These are phyloP conservation scores for Eristalis tenax DNA, from an alignment of 2,888 invertebrate species.

Conservation along the genomic window DNA sequence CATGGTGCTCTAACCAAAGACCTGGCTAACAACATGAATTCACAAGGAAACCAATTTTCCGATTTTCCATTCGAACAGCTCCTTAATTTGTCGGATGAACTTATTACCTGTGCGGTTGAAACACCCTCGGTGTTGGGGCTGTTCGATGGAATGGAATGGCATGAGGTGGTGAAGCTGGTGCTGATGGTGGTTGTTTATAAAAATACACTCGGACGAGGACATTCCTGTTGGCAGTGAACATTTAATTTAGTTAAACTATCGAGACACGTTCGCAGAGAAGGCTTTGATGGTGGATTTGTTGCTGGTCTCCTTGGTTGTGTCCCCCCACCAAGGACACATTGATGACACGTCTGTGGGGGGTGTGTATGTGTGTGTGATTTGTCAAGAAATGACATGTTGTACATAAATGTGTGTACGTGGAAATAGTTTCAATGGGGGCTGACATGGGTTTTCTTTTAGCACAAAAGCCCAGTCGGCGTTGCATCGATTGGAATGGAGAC, in stretches of 20 bases:
- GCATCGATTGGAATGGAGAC: neutral
- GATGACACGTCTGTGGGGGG: neutral
- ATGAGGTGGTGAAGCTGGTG: neutral
- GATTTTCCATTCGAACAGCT: slow-evolving; percentile 72
- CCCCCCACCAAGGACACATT: neutral
- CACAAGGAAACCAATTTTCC: slow-evolving; percentile 71
- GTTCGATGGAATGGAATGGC: neutral
- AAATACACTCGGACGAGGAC: slow-evolving; percentile 61
- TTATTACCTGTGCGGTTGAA: slow-evolving; percentile 70
- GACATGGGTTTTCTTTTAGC: slow-evolving; percentile 16
- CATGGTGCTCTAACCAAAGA: slow-evolving; percentile 58
- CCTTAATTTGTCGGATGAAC: slow-evolving; percentile 72
- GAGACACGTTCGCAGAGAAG: slow-evolving; percentile 51
- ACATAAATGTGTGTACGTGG: slow-evolving; percentile 28
- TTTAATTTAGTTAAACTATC: slow-evolving; percentile 57
- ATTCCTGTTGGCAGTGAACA: slow-evolving; percentile 55
- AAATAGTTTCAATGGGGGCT: slow-evolving; percentile 15
- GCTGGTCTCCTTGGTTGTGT: neutral
- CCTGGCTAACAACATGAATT: slow-evolving; percentile 68
- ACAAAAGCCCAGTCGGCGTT: neutral
- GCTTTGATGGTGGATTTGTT: slow-evolving; percentile 7
- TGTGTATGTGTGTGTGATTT: slow-evolving; percentile 22
- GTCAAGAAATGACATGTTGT: slow-evolving; percentile 41
- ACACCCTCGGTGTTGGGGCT: neutral
- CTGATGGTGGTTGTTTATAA: slow-evolving; percentile 46